Evolutionary conservation across 2,888 invertebrate genomes (phyloP).

Genomic region (Vandiemenella viatica): DNA sequence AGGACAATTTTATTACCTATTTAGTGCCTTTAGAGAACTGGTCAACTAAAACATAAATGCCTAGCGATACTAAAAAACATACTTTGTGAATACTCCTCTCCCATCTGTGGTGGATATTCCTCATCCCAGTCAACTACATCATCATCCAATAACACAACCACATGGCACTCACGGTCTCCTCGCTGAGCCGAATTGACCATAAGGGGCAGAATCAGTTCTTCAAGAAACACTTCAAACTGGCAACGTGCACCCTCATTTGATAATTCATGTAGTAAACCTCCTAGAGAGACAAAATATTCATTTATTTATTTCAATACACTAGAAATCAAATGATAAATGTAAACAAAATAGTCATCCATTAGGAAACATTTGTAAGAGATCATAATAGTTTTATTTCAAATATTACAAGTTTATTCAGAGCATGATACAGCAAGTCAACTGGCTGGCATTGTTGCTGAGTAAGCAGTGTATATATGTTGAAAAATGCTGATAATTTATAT

Average conservation of each 20-base stretch:
- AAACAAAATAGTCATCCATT: not conserved
- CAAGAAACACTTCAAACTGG: constrained; percentile 92
- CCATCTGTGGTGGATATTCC: constrained; percentile 98
- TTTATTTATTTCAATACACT: not conserved
- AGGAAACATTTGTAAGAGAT: too few relatives aligned
- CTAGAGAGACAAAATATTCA: constrained; percentile 27
- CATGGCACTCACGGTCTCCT: constrained; percentile 95
- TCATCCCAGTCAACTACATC: constrained; percentile 97
- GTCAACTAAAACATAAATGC: too few relatives aligned
- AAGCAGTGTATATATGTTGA: too few relatives aligned
- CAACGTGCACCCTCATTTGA: constrained; percentile 98
- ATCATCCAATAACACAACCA: constrained; percentile 89
- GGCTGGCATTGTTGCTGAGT: too few relatives aligned
- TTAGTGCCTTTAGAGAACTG: too few relatives aligned
- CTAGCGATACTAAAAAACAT: constrained; percentile 24
- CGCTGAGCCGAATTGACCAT: constrained; percentile 90
- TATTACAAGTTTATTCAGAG: too few relatives aligned
- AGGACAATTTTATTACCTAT: too few relatives aligned
- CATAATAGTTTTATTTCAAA: too few relatives aligned
- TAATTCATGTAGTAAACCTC: constrained; percentile 90
- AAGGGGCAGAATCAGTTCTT: constrained; percentile 84
- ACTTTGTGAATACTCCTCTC: constrained; percentile 96
- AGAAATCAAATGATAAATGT: not conserved
- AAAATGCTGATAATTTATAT: too few relatives aligned
- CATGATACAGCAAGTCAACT: too few relatives aligned